These are phyloP conservation scores for Gadopsis marmoratus DNA, from an alignment of 2,797 vertebrate species.

Conservation along the genomic window DNA sequence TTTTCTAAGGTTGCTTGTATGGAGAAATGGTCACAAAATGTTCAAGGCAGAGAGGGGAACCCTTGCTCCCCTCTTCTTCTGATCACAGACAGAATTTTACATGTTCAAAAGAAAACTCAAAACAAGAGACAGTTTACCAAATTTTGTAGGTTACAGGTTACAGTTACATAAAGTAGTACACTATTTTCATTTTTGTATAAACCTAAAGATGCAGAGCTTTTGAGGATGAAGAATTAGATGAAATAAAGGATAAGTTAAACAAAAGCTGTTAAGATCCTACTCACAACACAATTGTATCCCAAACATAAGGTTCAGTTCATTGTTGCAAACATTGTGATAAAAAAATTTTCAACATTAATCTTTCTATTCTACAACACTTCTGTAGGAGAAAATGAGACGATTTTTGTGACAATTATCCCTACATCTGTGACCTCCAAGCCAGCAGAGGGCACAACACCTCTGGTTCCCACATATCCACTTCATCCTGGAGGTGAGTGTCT, in stretches of 20 bases:
- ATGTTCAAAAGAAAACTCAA: too few relatives aligned
- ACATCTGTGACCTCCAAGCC: conserved; percentile 60
- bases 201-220: background rate
- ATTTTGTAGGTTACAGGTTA: too few relatives aligned
- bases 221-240: background rate
- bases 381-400: conserved; percentile 68
- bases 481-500: conserved; percentile 78
- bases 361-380: background rate
- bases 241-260: background rate
- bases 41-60: too few relatives aligned
- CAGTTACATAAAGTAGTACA: too few relatives aligned
- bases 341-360: background rate
- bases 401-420: conserved; percentile 59
- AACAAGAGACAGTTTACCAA: background rate
- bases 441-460: conserved; percentile 61
- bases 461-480: conserved; percentile 84
- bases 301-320: background rate
- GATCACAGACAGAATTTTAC: too few relatives aligned
- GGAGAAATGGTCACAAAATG: too few relatives aligned
- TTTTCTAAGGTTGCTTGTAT: too few relatives aligned
- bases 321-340: background rate
- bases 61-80: too few relatives aligned
- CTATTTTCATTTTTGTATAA: background rate
- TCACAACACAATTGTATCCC: background rate
- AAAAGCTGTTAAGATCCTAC: background rate